Evolutionary conservation across 2,113 vertebrate genomes (phyloP).

Genomic region (Silurus meridionalis): DNA sequence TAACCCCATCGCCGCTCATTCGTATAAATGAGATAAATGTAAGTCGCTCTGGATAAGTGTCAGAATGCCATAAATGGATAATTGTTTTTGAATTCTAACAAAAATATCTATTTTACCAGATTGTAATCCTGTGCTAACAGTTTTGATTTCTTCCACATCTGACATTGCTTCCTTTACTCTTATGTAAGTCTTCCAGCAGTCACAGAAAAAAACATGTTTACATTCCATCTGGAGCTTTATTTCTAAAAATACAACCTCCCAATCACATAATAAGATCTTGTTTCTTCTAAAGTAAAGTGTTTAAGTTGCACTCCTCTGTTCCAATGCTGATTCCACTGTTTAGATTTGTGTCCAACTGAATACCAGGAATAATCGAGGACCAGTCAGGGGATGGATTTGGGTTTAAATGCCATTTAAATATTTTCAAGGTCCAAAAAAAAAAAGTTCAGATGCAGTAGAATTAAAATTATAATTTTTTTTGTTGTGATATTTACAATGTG

Average conservation of each 20-base stretch:
- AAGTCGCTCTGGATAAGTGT: too few species aligned
- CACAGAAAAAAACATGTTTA: neutral
- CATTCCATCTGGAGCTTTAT: neutral
- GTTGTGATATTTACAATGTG: too few species aligned
- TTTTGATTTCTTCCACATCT: neutral
- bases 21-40: too few species aligned
- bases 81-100: neutral
- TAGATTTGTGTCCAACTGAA: neutral
- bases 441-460: too few species aligned
- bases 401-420: neutral
- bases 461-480: too few species aligned
- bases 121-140: neutral
- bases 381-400: neutral
- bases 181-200: neutral
- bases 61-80: too few species aligned
- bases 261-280: neutral
- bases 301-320: neutral
- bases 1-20: too few species aligned
- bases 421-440: neutral
- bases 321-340: neutral
- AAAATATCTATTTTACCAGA: neutral
- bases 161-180: neutral
- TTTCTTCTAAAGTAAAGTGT: neutral
- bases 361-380: neutral
- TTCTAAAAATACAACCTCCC: neutral